Evolutionary conservation across 2,113 vertebrate species (phyloP).

Genomic region (Bubo scandiacus): DNA sequence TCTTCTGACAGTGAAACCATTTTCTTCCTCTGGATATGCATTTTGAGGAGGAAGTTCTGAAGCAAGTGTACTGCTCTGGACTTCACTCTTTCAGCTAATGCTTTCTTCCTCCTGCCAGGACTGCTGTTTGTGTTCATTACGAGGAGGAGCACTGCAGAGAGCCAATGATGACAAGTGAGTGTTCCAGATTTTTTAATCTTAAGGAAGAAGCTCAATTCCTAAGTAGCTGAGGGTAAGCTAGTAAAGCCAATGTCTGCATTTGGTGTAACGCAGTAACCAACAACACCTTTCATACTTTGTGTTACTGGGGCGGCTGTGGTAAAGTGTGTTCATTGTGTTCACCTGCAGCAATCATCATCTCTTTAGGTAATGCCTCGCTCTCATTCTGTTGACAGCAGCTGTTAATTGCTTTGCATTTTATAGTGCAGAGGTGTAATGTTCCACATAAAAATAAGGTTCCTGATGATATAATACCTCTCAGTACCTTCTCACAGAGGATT

Average conservation of each 20-base stretch:
- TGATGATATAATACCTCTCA: neutral
- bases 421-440: neutral
- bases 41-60: neutral
- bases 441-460: neutral
- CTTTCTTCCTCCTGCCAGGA: slow-evolving; percentile 75
- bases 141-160: slow-evolving; percentile 94
- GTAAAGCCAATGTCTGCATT: neutral
- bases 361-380: neutral
- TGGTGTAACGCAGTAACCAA: neutral
- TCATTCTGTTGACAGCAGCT: neutral
- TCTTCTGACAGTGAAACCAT: neutral
- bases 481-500: neutral
- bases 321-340: neutral
- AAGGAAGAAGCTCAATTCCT: neutral
- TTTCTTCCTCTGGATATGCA: neutral
- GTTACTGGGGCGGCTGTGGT: neutral
- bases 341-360: neutral
- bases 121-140: slow-evolving; percentile 93
- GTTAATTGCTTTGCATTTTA: neutral
- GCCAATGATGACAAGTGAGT: slow-evolving; percentile 96
- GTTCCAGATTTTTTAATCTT: neutral
- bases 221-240: neutral
- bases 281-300: neutral
- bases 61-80: neutral
- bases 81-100: neutral